Conservation (phyloP, 1,140 invertebrate genomes). For the Drosophila takahashii region DNA sequence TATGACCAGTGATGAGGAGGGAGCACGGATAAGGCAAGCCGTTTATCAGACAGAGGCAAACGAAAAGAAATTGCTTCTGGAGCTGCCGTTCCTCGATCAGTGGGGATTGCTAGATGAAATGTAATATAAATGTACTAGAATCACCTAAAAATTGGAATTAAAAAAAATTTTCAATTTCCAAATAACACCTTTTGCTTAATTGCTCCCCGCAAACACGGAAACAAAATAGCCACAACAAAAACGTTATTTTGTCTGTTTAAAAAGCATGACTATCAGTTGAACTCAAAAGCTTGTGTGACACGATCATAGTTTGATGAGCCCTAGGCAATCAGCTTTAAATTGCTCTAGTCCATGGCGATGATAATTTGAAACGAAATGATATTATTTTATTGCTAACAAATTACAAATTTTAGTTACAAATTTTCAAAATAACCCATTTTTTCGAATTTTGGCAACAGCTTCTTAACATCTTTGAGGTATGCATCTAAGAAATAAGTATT, state of each 20-base stretch:
- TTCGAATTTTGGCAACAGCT: conserved; percentile 30
- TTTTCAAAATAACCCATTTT: conserved; percentile 55
- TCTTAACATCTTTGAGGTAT: conserved; percentile 27
- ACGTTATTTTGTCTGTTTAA: too few relatives aligned
- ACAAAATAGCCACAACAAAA: too few relatives aligned
- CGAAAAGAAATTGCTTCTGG: conserved; percentile 32
- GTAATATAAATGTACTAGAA: conserved; percentile 9
- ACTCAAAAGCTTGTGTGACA: too few relatives aligned
- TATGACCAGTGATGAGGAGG: conserved; percentile 24
- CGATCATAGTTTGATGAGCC: too few relatives aligned
- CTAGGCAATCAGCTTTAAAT: too few relatives aligned
- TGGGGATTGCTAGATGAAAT: conserved; percentile 69
- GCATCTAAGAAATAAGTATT: conserved; percentile 8
- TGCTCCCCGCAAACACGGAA: too few relatives aligned
- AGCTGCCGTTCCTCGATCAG: conserved; percentile 63
- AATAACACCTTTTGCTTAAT: too few relatives aligned
- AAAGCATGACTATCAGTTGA: too few relatives aligned
- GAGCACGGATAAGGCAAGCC: conserved; percentile 25
- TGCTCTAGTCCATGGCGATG: neutral
- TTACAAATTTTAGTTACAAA: conserved; percentile 3
- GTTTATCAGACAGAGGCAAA: conserved; percentile 43
- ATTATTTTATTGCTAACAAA: neutral
- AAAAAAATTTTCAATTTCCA: too few relatives aligned
- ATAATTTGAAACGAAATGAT: neutral
- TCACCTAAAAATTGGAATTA: neutral